These are phyloP conservation scores for Ophiodon elongatus DNA, from an alignment of 2,113 vertebrate genomes.

Conservation along the genomic window DNA sequence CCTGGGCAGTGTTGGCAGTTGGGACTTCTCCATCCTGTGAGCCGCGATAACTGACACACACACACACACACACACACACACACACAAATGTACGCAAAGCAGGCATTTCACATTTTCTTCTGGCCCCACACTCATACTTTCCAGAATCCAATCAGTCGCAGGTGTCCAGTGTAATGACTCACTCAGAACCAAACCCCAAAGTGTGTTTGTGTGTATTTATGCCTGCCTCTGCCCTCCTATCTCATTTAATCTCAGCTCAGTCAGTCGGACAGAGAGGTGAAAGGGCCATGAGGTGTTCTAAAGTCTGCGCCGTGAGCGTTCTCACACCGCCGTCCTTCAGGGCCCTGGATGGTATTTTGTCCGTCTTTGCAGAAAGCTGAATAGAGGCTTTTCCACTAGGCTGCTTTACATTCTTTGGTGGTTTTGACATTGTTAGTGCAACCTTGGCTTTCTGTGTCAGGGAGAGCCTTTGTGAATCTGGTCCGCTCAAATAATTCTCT, in stretches of 20 bases:
- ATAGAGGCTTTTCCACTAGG: slow-evolving; percentile 39
- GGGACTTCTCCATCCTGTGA: slow-evolving; percentile 19
- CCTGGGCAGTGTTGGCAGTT: slow-evolving; percentile 6
- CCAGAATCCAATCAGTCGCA: slow-evolving; percentile 34
- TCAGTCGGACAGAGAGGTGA: slow-evolving; percentile 32
- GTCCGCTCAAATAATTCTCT: slow-evolving; percentile 38
- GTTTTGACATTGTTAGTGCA: slow-evolving; percentile 72
- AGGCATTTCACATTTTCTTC: slow-evolving; percentile 23
- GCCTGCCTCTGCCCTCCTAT: slow-evolving; percentile 13
- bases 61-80: slow-evolving; percentile 10
- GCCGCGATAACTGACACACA: background rate
- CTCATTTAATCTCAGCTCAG: slow-evolving; percentile 14
- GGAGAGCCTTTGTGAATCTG: slow-evolving; percentile 47
- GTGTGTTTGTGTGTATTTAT: slow-evolving; percentile 13
- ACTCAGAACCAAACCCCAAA: slow-evolving; percentile 24
- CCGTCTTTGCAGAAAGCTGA: slow-evolving; percentile 44
- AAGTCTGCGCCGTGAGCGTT: slow-evolving; percentile 24
- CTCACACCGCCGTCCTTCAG: slow-evolving; percentile 33
- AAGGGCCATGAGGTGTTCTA: slow-evolving; percentile 37
- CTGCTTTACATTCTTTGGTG: slow-evolving; percentile 61
- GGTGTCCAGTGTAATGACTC: slow-evolving; percentile 47
- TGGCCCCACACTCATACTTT: slow-evolving; percentile 1
- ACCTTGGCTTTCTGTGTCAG: slow-evolving; percentile 65
- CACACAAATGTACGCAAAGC: background rate
- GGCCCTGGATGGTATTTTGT: slow-evolving; percentile 47